Evolutionary conservation across 2,888 invertebrate genomes (phyloP).

Genomic region (Chrysolina haemoptera): DNA sequence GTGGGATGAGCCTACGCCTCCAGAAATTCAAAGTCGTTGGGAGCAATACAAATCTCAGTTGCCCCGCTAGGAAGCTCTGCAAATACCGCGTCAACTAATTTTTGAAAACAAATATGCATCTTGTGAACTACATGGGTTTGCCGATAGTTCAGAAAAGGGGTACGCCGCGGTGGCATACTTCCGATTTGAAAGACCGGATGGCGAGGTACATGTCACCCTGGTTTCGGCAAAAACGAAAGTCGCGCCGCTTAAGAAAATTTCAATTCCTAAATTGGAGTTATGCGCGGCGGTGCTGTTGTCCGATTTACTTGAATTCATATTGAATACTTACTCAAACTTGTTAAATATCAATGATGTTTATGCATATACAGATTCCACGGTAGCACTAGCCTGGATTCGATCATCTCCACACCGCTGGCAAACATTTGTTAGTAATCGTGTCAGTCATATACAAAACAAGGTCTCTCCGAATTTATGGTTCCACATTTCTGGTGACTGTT

Average conservation of each 20-base stretch:
- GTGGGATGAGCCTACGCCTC: no score
- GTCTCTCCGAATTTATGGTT: neutral
- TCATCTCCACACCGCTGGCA: neutral
- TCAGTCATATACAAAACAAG: neutral
- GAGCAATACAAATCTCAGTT: no score
- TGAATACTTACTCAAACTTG: neutral
- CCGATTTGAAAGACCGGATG: no score
- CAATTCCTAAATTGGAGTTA: conserved; percentile 7
- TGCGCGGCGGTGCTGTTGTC: neutral
- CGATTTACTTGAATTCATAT: neutral
- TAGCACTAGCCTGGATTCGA: neutral
- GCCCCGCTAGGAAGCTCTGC: neutral
- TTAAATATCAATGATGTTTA: neutral
- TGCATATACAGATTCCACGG: neutral
- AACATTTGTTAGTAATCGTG: neutral
- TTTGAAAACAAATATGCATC: neutral
- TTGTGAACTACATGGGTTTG: neutral
- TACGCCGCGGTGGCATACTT: neutral
- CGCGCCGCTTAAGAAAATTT: neutral
- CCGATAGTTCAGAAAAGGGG: neutral
- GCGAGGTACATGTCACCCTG: no score
- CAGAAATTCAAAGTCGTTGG: no score
- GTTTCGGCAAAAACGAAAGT: neutral
- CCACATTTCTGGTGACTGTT: neutral
- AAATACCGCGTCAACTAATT: neutral